Evolutionary conservation across 1,140 invertebrate genomes (phyloP).

Genomic region (Microvelia longipes): DNA sequence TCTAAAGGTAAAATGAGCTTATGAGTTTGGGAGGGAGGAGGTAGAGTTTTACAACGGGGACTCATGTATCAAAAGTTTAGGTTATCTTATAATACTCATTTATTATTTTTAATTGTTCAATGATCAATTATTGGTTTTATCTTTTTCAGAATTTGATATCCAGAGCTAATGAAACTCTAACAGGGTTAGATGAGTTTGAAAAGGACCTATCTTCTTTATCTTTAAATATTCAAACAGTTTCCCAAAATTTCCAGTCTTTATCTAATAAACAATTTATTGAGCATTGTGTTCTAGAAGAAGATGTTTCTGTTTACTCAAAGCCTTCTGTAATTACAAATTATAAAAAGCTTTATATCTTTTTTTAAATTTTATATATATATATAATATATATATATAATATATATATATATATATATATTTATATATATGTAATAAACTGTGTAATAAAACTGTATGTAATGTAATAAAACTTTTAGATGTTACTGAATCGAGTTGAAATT

Average conservation of each 20-base stretch:
- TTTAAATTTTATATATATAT: not conserved
- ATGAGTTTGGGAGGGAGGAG: no score
- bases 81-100: no score
- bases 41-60: no score
- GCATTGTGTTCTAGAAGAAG: not conserved
- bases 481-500: no score
- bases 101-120: no score
- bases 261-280: not conserved
- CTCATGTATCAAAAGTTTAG: no score
- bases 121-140: no score
- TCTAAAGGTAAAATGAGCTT: no score
- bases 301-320: not conserved
- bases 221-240: not conserved
- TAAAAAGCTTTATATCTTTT: no score
- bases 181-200: not conserved
- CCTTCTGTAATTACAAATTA: no score
- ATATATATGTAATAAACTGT: not conserved
- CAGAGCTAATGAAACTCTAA: not conserved
- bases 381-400: not conserved
- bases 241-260: not conserved
- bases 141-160: not conserved
- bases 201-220: not conserved
- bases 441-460: not conserved
- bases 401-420: not conserved
- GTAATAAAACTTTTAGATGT: not conserved